Evolutionary conservation across 2,797 vertebrate species (phyloP).

Genomic region (Muscicapa comitata): DNA sequence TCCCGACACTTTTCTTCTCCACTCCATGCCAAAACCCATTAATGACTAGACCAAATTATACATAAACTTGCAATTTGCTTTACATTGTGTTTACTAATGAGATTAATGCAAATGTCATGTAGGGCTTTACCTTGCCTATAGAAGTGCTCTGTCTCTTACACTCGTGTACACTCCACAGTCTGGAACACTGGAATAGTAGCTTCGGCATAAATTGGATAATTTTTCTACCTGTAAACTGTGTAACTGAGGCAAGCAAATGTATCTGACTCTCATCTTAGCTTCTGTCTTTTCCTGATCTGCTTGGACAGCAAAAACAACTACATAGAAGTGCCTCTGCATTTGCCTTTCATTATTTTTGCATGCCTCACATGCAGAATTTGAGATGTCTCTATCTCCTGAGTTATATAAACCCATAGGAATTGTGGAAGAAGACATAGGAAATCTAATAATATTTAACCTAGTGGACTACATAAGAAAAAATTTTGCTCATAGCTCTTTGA

Average conservation of each 20-base stretch:
- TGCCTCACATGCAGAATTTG: not conserved
- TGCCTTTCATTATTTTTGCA: not conserved
- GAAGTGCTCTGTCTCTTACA: not conserved
- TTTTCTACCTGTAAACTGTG: not conserved
- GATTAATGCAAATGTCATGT: not conserved
- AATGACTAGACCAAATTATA: not conserved
- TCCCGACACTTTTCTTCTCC: not conserved
- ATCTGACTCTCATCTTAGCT: not conserved
- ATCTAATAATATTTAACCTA: not conserved
- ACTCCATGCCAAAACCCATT: not conserved
- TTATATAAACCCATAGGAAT: not conserved
- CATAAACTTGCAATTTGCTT: not conserved
- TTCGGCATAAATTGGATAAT: not conserved
- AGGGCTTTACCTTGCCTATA: not conserved
- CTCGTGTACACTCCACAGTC: not conserved
- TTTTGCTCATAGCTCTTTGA: not conserved
- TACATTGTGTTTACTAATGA: not conserved
- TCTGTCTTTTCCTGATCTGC: not conserved
- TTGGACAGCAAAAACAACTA: not conserved
- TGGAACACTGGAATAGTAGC: not conserved
- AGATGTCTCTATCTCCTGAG: not conserved
- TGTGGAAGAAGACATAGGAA: not conserved
- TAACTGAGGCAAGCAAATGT: not conserved
- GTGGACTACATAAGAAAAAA: not conserved
- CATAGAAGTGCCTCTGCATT: not conserved